These are phyloP conservation scores for Folsomia manolachei DNA, from an alignment of 2,888 invertebrate species.

Conservation along the genomic window DNA sequence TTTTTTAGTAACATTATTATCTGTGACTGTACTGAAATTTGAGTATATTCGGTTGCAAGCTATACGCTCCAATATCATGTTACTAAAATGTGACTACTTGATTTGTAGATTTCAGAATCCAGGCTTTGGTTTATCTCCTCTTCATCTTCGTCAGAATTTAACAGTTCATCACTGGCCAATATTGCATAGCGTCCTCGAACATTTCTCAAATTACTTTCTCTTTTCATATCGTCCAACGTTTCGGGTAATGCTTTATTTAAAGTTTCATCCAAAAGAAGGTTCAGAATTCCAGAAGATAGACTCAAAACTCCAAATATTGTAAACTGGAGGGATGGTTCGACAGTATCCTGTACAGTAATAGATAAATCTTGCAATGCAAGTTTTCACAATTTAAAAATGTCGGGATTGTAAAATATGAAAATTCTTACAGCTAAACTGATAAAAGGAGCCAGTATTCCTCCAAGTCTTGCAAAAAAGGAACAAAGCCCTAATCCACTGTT, in stretches of 20 bases:
- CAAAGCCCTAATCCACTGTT: constrained; percentile 53
- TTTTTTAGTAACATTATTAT: no score
- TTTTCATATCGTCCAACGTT: constrained; percentile 49
- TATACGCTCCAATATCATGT: no score
- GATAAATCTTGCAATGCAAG: no score
- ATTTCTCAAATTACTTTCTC: constrained; percentile 31
- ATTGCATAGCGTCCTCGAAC: constrained; percentile 39
- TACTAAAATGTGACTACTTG: neutral
- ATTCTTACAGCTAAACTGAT: constrained; percentile 46
- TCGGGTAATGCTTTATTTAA: constrained; percentile 50
- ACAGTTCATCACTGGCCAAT: constrained; percentile 31
- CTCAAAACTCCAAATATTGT: constrained; percentile 45
- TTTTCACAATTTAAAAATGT: constrained; percentile 1
- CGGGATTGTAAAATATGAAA: constrained; percentile 4
- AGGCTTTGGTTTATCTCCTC: neutral
- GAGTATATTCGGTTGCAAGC: no score
- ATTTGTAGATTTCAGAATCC: neutral
- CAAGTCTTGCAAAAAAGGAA: constrained; percentile 52
- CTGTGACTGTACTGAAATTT: no score
- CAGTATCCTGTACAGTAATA: constrained; percentile 32
- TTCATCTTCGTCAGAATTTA: constrained; percentile 26
- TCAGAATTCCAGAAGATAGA: constrained; percentile 49
- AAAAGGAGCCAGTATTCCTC: constrained; percentile 51
- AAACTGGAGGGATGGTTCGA: constrained; percentile 35
- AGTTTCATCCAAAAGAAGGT: constrained; percentile 51